Evolutionary conservation across 2,888 invertebrate species (phyloP).

Genomic region (Eupithecia insigniata): DNA sequence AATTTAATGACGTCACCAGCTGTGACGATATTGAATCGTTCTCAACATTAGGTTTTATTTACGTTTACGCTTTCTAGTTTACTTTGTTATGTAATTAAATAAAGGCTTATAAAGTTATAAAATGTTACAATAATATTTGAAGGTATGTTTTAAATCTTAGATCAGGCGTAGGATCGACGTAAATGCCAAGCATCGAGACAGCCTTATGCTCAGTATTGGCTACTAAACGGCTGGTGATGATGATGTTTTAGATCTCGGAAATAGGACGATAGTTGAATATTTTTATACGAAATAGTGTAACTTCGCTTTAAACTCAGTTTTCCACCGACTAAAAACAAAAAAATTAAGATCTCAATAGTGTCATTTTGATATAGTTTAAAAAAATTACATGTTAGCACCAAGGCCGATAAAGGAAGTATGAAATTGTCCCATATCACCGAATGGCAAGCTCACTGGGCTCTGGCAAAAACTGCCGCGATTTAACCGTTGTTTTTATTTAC

Average conservation of each 20-base stretch:
- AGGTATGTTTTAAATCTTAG: neutral
- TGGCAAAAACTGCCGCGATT: conserved; percentile 50
- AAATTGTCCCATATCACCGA: neutral
- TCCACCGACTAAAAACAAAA: too few relatives aligned
- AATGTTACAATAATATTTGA: neutral
- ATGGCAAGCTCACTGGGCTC: neutral
- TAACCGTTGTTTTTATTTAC: conserved; percentile 57
- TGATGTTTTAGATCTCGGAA: neutral
- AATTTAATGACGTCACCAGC: conserved; percentile 4
- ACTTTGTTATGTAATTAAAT: neutral
- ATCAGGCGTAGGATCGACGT: neutral
- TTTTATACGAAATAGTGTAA: neutral
- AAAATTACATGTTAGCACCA: too few relatives aligned
- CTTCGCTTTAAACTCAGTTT: too few relatives aligned
- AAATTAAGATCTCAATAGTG: too few relatives aligned
- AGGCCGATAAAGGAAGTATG: neutral
- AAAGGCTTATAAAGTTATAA: too few relatives aligned
- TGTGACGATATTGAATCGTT: neutral
- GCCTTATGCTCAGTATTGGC: neutral
- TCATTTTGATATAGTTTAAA: too few relatives aligned
- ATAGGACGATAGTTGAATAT: neutral
- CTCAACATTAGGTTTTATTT: neutral
- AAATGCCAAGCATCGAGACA: neutral
- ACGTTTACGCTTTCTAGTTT: neutral
- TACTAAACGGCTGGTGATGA: neutral